Base-by-base conservation (phyloP, 2,797 vertebrate genomes). In the Sebastolobus altivelis region DNA sequence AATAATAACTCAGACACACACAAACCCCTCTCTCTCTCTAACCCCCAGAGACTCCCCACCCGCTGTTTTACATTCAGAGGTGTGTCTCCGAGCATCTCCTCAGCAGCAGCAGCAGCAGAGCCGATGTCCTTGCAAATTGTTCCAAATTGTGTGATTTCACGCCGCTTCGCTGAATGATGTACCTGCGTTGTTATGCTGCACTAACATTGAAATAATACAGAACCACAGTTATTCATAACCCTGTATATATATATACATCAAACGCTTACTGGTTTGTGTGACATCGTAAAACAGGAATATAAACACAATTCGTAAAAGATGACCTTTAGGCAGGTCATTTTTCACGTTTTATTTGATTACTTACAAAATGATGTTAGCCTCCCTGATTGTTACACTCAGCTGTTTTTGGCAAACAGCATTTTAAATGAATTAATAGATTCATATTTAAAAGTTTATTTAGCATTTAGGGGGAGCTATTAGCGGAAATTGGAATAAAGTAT, bases 11-110 rank as follows among this genome's bases (percentile, higher is more conserved):
- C 79, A 76, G 83, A 66, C 25, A 69, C 43, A 22, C 68, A 71
- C 35, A 38, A 7, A 77, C 71, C 72, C 31, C 74, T 25, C 25
- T 25, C 33, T 61, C 72, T 52, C 60, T 59, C 37, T 65, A 61
- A 77, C 87, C 80, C 85, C 71, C 76, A 74, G 59, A 72, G 83
- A 77, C 73, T 25, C 63, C 79, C 67, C 77, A 77, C 68, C 75
- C 69, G 49, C 86, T 89, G 79, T 81, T 93, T 93, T 84, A 83
- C 70, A 90, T 90, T 89, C 83, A 89, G 8, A 83, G 82, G 75
- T 87, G 84, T 65, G 62, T 80, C 76, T 81, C 83, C 59, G 25
- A 82, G 73, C 63, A 10, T 82, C 81, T 65, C 80, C 62, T 75
- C 49, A 37, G 65, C 75, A 72, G 67, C 49, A 37, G 65, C 75